These are phyloP conservation scores for Aleadryas rufinucha DNA, from an alignment of 2,113 vertebrate genomes.

Conservation along the genomic window DNA sequence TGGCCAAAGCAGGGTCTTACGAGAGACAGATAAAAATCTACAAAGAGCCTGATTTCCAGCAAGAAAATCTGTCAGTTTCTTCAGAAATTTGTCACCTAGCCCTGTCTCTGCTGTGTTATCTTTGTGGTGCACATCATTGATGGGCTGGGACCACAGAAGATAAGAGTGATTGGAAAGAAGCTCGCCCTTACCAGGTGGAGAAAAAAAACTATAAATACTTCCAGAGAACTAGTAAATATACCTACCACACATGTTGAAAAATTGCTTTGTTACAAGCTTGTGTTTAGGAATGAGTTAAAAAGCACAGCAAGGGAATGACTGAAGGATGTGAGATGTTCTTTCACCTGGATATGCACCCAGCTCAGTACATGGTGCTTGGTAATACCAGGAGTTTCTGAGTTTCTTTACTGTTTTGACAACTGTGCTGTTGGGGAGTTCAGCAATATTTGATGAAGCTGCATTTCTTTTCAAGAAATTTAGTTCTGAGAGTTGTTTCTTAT, in stretches of 20 bases:
- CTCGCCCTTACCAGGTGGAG: neutral
- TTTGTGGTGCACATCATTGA: accelerated
- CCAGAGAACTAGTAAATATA: neutral
- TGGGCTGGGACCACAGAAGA: neutral
- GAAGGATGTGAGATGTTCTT: neutral
- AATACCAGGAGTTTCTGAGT: neutral
- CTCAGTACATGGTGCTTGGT: neutral
- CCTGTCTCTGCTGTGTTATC: neutral
- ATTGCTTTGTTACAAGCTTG: neutral
- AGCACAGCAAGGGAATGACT: neutral
- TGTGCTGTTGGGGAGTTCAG: neutral
- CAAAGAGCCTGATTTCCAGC: neutral
- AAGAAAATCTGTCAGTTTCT: neutral
- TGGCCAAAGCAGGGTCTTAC: neutral
- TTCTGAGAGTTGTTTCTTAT: neutral
- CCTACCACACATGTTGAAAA: neutral
- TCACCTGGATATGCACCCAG: neutral
- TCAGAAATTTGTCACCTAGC: neutral
- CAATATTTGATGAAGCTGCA: neutral
- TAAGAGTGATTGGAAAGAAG: neutral
- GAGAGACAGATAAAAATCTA: neutral
- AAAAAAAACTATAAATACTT: neutral
- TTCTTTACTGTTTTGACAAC: neutral
- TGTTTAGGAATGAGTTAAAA: neutral
- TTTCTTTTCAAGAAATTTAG: neutral